Conservation (phyloP, 1,140 invertebrate species). For the Leptopilina clavipes region DNA sequence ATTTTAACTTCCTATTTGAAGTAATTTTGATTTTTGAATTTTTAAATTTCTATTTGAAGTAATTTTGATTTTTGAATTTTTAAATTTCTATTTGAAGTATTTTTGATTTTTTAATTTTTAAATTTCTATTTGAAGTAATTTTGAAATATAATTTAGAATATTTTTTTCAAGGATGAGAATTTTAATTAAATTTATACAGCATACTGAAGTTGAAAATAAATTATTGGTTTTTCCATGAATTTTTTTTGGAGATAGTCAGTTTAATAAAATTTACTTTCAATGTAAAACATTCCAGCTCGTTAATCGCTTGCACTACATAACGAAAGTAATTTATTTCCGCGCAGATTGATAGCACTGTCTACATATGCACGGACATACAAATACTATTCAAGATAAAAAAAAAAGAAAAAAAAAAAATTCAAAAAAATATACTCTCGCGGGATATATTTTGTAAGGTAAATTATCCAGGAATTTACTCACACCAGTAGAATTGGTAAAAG, state of each 20-base stretch:
- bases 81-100: too few species aligned
- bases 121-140: too few species aligned
- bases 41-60: too few species aligned
- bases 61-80: too few species aligned
- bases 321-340: slow-evolving; percentile 22
- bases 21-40: too few species aligned
- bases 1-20: too few species aligned
- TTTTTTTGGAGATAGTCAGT: neutral
- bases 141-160: neutral
- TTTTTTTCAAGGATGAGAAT: neutral
- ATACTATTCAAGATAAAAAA: neutral
- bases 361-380: neutral
- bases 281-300: slow-evolving; percentile 4
- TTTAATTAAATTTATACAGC: neutral
- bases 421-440: neutral
- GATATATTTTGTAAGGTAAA: neutral
- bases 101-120: too few species aligned
- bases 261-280: slow-evolving; percentile 10
- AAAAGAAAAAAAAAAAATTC: neutral
- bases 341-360: neutral
- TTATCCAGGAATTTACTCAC: slow-evolving; percentile 7
- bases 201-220: neutral
- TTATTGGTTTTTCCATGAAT: neutral
- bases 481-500: neutral
- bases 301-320: slow-evolving; percentile 23